Base-by-base conservation (phyloP, 2,888 invertebrate species). In the Epinotia bilunana region DNA sequence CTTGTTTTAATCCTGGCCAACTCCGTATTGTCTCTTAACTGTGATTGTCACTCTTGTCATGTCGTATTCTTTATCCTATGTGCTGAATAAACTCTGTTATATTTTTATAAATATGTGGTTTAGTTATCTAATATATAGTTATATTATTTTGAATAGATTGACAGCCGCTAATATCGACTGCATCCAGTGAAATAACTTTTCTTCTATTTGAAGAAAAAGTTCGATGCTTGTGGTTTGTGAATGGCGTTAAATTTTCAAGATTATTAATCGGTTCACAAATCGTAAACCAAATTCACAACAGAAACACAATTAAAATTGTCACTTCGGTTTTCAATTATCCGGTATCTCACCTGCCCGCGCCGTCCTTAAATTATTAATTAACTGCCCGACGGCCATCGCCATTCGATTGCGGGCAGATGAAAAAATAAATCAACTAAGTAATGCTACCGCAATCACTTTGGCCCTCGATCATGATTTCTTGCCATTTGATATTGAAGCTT, bases 311-410 rank as follows among this genome's bases (percentile, higher is more conserved):
- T 82, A 79, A 85, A 53, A 85, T 80, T 81, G 82, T 82, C 82
- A 83, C 81, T 79, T 82, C 81, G 53, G n/a, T 73, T 80, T 83
- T 83, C 81, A 79, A 85, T 83, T 83, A 82, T 79, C 79, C 77
- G 76, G 77, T 81, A 82, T 80, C 81, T 78, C 69, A 77, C 74
- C 79, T 80, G 80, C 77, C 79, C 58, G 77, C 79, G 77, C 78
- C 80, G 81, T 83, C 86, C 86, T 89, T 90, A 89, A 91, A 93
- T 90, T 92, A 92, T 91, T 93, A 93, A 93, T 92, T 92, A 92
- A 92, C 91, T 86, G 86, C 82, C 85, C 86, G 83, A 84, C 82
- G 83, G 84, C 85, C 87, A 82, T 82, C 88, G 85, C 85, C 86
- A 82, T 82, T 88, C 88, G 88, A 88, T 87, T 85, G 89, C 81